Base-by-base conservation (phyloP, 2,797 vertebrate species). In the Acestrorhynchus altus region DNA sequence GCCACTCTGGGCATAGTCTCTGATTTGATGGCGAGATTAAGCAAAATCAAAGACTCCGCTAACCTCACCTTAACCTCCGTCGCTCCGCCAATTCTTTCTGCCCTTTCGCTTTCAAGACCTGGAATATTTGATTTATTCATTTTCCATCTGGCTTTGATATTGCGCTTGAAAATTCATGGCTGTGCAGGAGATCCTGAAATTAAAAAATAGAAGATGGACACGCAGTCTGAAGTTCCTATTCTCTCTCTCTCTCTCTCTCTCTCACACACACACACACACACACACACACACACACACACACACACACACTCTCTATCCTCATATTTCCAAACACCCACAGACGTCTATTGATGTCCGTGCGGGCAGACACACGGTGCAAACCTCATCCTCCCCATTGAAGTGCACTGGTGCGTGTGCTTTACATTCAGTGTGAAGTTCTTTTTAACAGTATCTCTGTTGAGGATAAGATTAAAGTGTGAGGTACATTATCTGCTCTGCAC, bases 131-230 rank as follows among this genome's bases (percentile, higher is more conserved):
- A 78, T 78, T 78, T 73, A 78, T 78, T 78, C 77, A 60, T 73
- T 73, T 67, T 72, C 52, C 61, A 66, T 67, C 70, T 73, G 70
- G 70, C 77, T 78, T 78, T 73, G 70, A 78, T 78, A 78, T 78
- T 78, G 63, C 51, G 47, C 64, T 79, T 60, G 56, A 49, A 72
- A 24, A 60, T 72, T 47, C 39, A 61, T 44, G 56, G 54, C 71
- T 60, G 63, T 15, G 42, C 77, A 51, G 70, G 42, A 52, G 52
- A 57, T 40, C 42, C 44, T 49, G 49, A 35, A 73, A 73, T 57
- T 59, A 74, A 61, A 42, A 74, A 79, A 78, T 28, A 40, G 16
- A 8, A 72, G 63, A 68, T 20, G 49, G 54, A 73, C 51, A 60
- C 39, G 8, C 39, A 56, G 59, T 42, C 60, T 44, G 12, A 1